Evolutionary conservation across 2,888 invertebrate genomes (phyloP).

Genomic region (Folsomia manolachei): DNA sequence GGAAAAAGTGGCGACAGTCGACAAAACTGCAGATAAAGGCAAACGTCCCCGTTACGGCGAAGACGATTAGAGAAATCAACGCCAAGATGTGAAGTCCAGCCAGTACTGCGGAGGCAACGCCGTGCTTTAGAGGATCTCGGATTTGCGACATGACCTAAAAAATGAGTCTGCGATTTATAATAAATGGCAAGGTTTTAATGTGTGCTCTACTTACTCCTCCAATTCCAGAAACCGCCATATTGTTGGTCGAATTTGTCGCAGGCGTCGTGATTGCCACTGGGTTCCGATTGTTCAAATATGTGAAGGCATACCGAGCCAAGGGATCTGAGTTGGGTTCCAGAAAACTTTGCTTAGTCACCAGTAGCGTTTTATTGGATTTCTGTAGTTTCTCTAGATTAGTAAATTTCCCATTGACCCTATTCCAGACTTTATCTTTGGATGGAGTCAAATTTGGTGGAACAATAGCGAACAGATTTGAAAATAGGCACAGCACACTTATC

Average conservation of each 20-base stretch:
- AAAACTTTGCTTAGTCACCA: neutral
- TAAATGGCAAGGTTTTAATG: neutral
- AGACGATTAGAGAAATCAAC: slow-evolving; percentile 25
- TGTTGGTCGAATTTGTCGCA: neutral
- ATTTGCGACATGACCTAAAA: slow-evolving; percentile 6
- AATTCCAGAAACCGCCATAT: neutral
- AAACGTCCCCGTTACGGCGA: slow-evolving; percentile 28
- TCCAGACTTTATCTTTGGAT: too few relatives aligned
- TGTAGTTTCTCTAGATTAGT: too few relatives aligned
- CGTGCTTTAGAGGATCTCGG: slow-evolving; percentile 18
- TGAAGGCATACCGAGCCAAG: neutral
- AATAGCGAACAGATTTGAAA: too few relatives aligned
- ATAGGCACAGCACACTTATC: too few relatives aligned
- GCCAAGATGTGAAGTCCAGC: slow-evolving; percentile 28
- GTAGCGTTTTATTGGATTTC: too few relatives aligned
- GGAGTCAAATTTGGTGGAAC: too few relatives aligned
- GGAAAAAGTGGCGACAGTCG: slow-evolving; percentile 27
- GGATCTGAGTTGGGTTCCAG: neutral
- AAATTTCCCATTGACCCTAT: too few relatives aligned
- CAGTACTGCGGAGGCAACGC: slow-evolving; percentile 14
- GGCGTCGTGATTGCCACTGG: neutral
- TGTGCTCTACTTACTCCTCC: neutral
- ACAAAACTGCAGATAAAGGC: slow-evolving; percentile 25
- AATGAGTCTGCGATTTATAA: neutral
- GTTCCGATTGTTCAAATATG: neutral